phyloP scores from a whole-genome alignment of 2,888 invertebrate genomes.

The Pterostichus niger region DNA sequence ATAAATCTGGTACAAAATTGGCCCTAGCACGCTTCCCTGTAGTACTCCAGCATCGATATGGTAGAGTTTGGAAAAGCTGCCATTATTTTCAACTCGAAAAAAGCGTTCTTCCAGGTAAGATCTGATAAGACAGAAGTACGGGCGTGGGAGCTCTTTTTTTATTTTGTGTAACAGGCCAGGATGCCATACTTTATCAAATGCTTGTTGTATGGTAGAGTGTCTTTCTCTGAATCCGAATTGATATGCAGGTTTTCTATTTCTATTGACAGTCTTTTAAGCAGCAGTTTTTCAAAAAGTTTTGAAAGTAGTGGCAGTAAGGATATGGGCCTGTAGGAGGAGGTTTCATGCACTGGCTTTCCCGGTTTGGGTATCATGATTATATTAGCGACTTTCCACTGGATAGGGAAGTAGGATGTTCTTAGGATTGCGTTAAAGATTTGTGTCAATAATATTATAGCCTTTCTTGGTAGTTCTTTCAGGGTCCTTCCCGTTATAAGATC shows the following conservation, averaged over 20 bases:
- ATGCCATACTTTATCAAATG: slow-evolving; percentile 66
- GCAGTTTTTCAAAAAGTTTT: slow-evolving; percentile 63
- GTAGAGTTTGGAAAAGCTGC: not conserved
- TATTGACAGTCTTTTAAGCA: slow-evolving; percentile 61
- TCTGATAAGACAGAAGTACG: slow-evolving; percentile 54
- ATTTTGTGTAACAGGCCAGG: slow-evolving; percentile 59
- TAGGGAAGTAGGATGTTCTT: slow-evolving; percentile 69
- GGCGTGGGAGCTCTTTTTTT: slow-evolving; percentile 47
- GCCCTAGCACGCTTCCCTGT: slow-evolving; percentile 59
- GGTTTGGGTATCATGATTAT: slow-evolving; percentile 68
- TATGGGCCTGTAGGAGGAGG: slow-evolving; percentile 70
- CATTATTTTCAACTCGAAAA: slow-evolving; percentile 55
- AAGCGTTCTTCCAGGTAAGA: slow-evolving; percentile 56
- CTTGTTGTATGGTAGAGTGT: slow-evolving; percentile 67
- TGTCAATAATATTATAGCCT: slow-evolving; percentile 69
- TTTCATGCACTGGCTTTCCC: slow-evolving; percentile 49
- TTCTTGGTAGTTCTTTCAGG: slow-evolving; percentile 69
- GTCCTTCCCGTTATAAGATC: slow-evolving; percentile 69
- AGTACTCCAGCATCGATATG: slow-evolving; percentile 50
- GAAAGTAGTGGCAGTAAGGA: slow-evolving; percentile 64
- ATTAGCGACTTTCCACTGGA: slow-evolving; percentile 69
- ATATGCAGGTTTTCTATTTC: slow-evolving; percentile 57
- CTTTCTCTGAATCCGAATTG: slow-evolving; percentile 67
- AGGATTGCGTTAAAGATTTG: slow-evolving; percentile 69
- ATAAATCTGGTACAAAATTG: no score